Evolutionary conservation across 2,797 vertebrate species (phyloP), one percentile per base, ranked within the genome.

Genomic region (Centropyge bicolor): DNA sequence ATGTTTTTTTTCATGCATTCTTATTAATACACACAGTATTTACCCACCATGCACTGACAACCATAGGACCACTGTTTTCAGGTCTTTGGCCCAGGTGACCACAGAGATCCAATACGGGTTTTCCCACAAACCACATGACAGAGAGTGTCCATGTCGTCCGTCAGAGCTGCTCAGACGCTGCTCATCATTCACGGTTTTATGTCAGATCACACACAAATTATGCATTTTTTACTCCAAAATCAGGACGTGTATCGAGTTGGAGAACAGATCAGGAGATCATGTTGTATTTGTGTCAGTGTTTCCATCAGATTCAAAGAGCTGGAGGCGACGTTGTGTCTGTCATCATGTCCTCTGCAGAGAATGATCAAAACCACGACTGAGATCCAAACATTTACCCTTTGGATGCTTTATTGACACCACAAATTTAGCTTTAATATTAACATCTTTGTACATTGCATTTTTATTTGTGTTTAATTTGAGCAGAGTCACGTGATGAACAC

Each of bases 61-160:
- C 19, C 66, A 19, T 68, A 1, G 6, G 36, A 4, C 16, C 45
- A 31, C 27, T 65, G 35, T 74, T 82, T 67, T 14, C 40, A 40
- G 73, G 45, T 70, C 46, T 41, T 78, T 17, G 73, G 84, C 92
- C 91, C 94, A 95, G 94, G 91, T 96, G 95, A 96, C 94, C 91
- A 3, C 69, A 0, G 71, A 31, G 94, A 94, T 95, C 95, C 95
- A 95, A 94, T 94, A 89, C 95, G 93, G 93, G 94, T 94, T 95
- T 95, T 96, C 91, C 38, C 71, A 60, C 90, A 83, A 83, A 93
- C 95, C 95, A 95, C 94, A 95, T 96, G 95, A 95, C 94, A 88
- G 1, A 46, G 27, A 24, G 2, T 14, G 65, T 14, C 57, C 52
- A 0, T 6, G 59, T 17, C 10, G 24, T 5, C 68, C 67, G 40